Percentiles rank a stretch among this genome's conserved stretches.
Conservation (phyloP, 2,888 invertebrate genomes). For the Melanostoma mellinum region DNA sequence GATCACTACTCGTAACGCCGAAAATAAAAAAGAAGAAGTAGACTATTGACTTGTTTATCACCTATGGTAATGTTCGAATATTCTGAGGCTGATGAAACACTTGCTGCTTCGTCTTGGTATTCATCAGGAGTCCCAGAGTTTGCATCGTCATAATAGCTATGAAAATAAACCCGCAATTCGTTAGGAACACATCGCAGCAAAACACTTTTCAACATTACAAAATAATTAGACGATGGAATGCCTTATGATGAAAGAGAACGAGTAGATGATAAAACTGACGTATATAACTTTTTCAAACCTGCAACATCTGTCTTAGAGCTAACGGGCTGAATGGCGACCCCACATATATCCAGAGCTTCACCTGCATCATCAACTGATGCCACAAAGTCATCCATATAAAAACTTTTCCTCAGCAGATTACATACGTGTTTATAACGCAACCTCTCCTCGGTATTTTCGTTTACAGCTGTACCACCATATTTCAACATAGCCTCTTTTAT, state of each 20-base stretch:
- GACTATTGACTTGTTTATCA: slow-evolving; percentile 9
- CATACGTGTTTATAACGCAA: background rate
- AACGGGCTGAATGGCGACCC: slow-evolving; percentile 27
- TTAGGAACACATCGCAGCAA: slow-evolving; percentile 1
- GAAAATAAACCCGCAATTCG: slow-evolving; percentile 1
- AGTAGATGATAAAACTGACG: background rate
- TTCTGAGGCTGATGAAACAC: background rate
- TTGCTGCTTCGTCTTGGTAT: no score
- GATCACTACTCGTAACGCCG: no score
- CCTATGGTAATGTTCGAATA: background rate
- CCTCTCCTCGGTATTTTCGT: background rate
- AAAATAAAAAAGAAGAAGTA: no score
- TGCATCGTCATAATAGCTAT: slow-evolving; percentile 7
- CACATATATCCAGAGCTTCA: background rate
- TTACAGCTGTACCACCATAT: background rate
- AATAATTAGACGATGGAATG: background rate
- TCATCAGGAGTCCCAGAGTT: no score
- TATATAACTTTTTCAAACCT: background rate
- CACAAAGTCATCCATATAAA: slow-evolving; percentile 29
- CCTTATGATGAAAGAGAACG: slow-evolving; percentile 12
- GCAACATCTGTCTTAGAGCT: slow-evolving; percentile 14
- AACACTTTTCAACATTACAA: background rate
- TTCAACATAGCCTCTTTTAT: slow-evolving; percentile 22
- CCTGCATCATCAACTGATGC: background rate
- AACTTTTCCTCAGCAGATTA: background rate